Evolutionary conservation across 2,113 vertebrate species (phyloP), one percentile per base, ranked within the genome.

Genomic region (Tragelaphus strepsiceros): DNA sequence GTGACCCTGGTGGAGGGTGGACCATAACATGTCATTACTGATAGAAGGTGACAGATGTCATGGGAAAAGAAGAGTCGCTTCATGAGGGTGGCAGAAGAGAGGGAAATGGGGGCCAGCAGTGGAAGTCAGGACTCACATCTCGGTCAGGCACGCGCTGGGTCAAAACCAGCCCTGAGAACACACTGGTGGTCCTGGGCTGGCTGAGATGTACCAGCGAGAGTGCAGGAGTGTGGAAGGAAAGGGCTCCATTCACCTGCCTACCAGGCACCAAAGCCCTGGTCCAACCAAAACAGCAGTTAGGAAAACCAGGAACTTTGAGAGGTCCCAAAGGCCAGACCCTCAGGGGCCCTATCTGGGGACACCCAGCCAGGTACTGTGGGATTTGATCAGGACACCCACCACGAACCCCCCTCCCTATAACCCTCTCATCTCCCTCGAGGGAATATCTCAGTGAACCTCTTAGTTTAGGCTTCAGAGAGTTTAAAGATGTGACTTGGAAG

Each of bases 391-490:
- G n/a, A 39, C 0, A 0, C 1, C 35, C 82, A 85, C 12, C 80
- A 35, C 11, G 11, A 35, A 13, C 17, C 5, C 24, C 8, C 35
- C 35, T 17, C 54, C 53, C 9, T 58, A 26, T 22, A 3, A 15
- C 2, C 19, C 43, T 4, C 3, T 7, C 21, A 0, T 26, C 7
- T n/a, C 39, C 71, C 9, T 3, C 0, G 2, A 13, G 28, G 3
- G 4, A n/a, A 5, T 7, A 24, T 24, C 39, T 46, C 89, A 19
- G 74, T 7, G 56, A 49, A 35, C 0, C 9, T 61, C 43, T 49
- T 35, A 17, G 9, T 16, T 24, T 26, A 43, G 13, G 39, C 88
- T 78, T 43, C 8, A 4, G 28, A 3, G 21, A 3, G 74, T n/a
- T 61, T 51, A 35, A 21, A 91, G 46, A 28, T 6, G 17, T 6